phyloP scores from a whole-genome alignment of 2,797 vertebrate species.

The Sebastes goodei region DNA sequence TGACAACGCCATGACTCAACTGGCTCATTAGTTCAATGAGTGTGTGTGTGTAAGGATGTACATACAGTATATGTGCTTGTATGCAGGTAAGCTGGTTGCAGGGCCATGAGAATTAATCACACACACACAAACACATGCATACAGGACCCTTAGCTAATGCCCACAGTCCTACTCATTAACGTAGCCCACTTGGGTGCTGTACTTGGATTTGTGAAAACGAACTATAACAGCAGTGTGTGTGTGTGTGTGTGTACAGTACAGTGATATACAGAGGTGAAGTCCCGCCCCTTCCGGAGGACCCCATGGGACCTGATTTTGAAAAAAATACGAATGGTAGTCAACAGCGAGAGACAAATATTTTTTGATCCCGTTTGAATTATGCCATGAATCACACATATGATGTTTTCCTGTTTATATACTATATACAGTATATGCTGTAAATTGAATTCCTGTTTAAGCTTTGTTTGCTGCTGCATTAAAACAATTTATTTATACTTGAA shows the following conservation, averaged over 20 bases:
- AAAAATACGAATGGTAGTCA: too few species aligned
- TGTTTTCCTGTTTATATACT: too few species aligned
- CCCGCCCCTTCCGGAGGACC: too few species aligned
- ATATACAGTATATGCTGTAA: too few species aligned
- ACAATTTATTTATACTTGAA: too few species aligned
- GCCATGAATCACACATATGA: too few species aligned
- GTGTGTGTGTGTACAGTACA: background rate
- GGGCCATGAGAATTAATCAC: conserved; percentile 5
- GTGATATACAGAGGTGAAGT: too few species aligned
- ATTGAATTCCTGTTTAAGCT: too few species aligned
- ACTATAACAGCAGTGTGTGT: background rate
- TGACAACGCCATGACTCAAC: conserved; percentile 37
- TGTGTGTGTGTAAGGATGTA: background rate
- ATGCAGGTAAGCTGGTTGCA: conserved; percentile 1
- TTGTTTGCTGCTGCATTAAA: too few species aligned
- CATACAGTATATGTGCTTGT: background rate
- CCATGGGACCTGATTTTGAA: too few species aligned
- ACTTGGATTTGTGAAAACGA: background rate
- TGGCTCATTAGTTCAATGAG: conserved; percentile 35
- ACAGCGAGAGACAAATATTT: too few species aligned
- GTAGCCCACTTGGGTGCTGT: background rate
- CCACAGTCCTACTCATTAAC: conserved; percentile 7
- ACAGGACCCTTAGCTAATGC: background rate
- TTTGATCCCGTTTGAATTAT: too few species aligned
- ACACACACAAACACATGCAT: background rate